Conservation (phyloP, 2,797 vertebrate species). For the Channa striata region DNA sequence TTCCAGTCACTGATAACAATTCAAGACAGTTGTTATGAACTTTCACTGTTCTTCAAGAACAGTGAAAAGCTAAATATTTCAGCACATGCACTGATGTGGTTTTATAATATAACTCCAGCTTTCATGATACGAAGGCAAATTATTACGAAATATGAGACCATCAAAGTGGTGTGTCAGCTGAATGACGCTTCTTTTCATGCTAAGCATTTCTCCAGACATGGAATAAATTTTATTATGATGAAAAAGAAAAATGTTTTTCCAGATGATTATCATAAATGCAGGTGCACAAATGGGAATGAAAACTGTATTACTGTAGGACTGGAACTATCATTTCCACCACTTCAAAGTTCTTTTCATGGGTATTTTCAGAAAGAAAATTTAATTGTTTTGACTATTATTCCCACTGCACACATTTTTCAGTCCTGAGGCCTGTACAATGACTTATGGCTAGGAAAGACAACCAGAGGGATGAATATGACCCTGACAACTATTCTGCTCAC, state of each 20-base stretch:
- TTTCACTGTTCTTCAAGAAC: slow-evolving; percentile 35
- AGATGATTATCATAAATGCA: slow-evolving; percentile 23
- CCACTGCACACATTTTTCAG: slow-evolving; percentile 20
- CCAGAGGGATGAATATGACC: slow-evolving; percentile 42
- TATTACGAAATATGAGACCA: slow-evolving; percentile 31
- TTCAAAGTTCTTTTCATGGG: slow-evolving; percentile 30
- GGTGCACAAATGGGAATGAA: slow-evolving; percentile 1
- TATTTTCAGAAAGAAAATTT: slow-evolving; percentile 13
- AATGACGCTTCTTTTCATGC: slow-evolving; percentile 33
- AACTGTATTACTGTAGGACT: background rate
- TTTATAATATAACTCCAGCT: slow-evolving; percentile 39
- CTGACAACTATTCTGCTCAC: slow-evolving; percentile 43
- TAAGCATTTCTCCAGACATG: slow-evolving; percentile 49
- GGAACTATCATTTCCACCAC: slow-evolving; percentile 5
- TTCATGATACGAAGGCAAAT: slow-evolving; percentile 41
- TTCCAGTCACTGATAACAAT: slow-evolving; percentile 51
- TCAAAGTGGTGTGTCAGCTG: slow-evolving; percentile 29
- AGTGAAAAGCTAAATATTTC: slow-evolving; percentile 60
- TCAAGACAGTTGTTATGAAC: slow-evolving; percentile 60
- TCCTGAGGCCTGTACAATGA: slow-evolving; percentile 16
- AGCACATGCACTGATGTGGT: slow-evolving; percentile 50
- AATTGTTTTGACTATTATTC: slow-evolving; percentile 21
- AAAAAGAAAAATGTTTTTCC: background rate
- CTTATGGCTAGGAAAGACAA: slow-evolving; percentile 32
- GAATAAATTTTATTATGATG: slow-evolving; percentile 17